These are phyloP conservation scores for human (Homo sapiens) DNA, from an alignment of 2,113 vertebrate genomes.

Conservation along the genomic window GRCh38 chr5:52576001-52576500, in stretches of 20 bases:
- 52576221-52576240: neutral
- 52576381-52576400: neutral
- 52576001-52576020: neutral
- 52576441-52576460: neutral
- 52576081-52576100: neutral
- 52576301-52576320: neutral
- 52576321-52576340: neutral
- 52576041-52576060: neutral
- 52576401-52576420: neutral
- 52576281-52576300: neutral
- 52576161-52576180: neutral
- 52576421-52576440: neutral
- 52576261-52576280: neutral
- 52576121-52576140: neutral
- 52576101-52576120: neutral
- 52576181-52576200: neutral
- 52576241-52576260: neutral
- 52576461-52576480: neutral
- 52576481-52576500: neutral
- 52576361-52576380: neutral
- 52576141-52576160: neutral
- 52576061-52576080: neutral
- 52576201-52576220: neutral
- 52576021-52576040: neutral
- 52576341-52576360: neutral